A percentile compares a stretch with the other conserved stretches of the same genome.
Conservation (phyloP, 2,113 vertebrate genomes). For the Climacteris rufus region DNA sequence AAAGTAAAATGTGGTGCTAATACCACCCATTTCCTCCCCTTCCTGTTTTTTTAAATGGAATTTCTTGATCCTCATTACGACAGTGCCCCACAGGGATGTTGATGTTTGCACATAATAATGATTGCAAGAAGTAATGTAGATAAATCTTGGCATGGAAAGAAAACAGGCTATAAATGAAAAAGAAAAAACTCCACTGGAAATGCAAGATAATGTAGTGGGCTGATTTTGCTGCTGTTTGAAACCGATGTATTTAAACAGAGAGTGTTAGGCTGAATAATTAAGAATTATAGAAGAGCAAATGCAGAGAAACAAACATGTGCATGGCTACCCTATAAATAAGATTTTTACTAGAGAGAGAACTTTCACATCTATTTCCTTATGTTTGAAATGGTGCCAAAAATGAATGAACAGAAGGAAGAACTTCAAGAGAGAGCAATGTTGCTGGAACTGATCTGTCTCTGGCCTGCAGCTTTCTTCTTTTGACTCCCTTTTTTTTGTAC, state of each 20-base stretch:
- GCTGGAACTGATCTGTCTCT: neutral
- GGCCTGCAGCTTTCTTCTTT: neutral
- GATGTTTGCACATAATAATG: slow-evolving; percentile 32
- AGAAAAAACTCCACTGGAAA: neutral
- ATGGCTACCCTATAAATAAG: neutral
- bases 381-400: neutral
- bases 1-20: neutral
- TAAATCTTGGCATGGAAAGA: neutral
- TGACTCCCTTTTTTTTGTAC: neutral
- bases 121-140: neutral
- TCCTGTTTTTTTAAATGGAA: slow-evolving; percentile 15
- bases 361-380: neutral
- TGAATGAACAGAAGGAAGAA: neutral
- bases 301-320: neutral
- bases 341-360: neutral
- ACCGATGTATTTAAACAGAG: neutral
- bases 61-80: slow-evolving; percentile 9
- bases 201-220: neutral
- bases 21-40: neutral
- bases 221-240: neutral
- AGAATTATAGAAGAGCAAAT: neutral
- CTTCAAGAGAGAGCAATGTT: neutral
- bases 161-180: neutral
- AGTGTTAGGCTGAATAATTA: neutral
- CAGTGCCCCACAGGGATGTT: neutral